Evolutionary conservation across 1,140 invertebrate genomes (phyloP).

Genomic region (Drusus annulatus): DNA sequence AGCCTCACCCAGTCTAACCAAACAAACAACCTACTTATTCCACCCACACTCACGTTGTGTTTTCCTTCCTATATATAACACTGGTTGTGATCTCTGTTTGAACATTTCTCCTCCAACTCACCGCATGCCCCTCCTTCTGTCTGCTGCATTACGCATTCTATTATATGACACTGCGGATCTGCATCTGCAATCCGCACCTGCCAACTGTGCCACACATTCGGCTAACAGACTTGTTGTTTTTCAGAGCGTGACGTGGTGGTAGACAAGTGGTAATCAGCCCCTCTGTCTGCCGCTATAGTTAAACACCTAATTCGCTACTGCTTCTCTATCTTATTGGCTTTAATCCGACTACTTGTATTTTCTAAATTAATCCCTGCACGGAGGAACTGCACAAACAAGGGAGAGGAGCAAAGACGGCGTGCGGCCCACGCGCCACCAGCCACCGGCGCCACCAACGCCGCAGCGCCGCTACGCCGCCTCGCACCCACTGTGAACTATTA

Average conservation of each 20-base stretch:
- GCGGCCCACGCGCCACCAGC: too few species aligned
- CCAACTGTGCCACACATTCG: constrained; percentile 3
- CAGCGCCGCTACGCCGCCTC: too few species aligned
- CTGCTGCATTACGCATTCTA: constrained; percentile 60
- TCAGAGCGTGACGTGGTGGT: constrained; percentile 74
- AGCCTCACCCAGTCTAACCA: constrained; percentile 67
- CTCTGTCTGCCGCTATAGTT: constrained; percentile 66
- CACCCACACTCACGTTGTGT: constrained; percentile 72
- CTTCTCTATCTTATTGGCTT: constrained; percentile 65
- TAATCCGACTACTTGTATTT: constrained; percentile 59
- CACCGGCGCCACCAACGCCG: constrained; percentile 36
- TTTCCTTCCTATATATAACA: constrained; percentile 68
- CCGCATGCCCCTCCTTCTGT: constrained; percentile 64
- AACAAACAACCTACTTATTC: constrained; percentile 61
- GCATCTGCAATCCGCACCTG: too few species aligned
- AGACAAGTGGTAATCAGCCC: constrained; percentile 73
- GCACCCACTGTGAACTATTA: constrained; percentile 51
- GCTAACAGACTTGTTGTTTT: constrained; percentile 70
- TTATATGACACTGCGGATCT: too few species aligned
- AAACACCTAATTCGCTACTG: constrained; percentile 65
- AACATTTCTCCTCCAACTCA: constrained; percentile 62
- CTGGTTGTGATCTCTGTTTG: constrained; percentile 67
- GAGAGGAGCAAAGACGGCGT: constrained; percentile 19
- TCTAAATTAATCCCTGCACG: constrained; percentile 53
- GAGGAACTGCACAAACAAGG: constrained; percentile 50